Evolutionary conservation across 2,113 vertebrate species (phyloP), one percentile per base, ranked within the genome.

Genomic region (Piprites chloris): DNA sequence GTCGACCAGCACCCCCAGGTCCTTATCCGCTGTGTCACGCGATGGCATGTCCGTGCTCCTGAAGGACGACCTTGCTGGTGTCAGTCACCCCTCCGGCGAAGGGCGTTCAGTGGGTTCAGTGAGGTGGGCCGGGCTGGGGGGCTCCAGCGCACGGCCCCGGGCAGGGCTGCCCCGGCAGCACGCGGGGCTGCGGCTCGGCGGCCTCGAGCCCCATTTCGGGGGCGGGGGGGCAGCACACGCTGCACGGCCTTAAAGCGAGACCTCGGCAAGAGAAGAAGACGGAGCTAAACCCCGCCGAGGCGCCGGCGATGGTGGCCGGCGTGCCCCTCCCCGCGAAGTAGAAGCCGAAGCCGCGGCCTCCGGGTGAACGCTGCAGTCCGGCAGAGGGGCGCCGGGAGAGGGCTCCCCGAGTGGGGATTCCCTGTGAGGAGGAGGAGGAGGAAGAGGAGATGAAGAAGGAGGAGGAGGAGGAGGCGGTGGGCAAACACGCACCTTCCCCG

Each of bases 401-500:
- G 33, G 22, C 33, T 21, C 10, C 52, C 3, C 12, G 28, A 4
- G 39, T 9, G 21, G 8, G 11, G 4, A 26, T 30, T 15, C 39
- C 28, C n/a, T 18, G 52, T 8, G 71, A 24, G 23, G 28, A 33
- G 27, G 15, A n/a, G 65, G 7, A 46, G 39, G 23, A 41, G 14
- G 16, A 56, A 4, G 14, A 7, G 39, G 37, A n/a, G 6, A 13
- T 37, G 20, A 18, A 44, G 33, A 18, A 44, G 33, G 8, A 69
- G 30, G 18, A 42, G 11, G 4, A 53, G 9, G 66, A 63, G 5
- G 73, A 58, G 32, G 50, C 59, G 5, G 27, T 13, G 18, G 62
- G 46, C 83, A 33, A 85, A 81, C 49, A 96, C 95, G 65, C 91
- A 92, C 95, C 95, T 92, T 92, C 77, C 56, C 85, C 26, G 4